A percentile compares a stretch with the other conserved stretches of the same genome.
These are phyloP conservation scores for Lissocephala sabroskyi DNA, from an alignment of 2,888 invertebrate genomes.

Conservation along the genomic window DNA sequence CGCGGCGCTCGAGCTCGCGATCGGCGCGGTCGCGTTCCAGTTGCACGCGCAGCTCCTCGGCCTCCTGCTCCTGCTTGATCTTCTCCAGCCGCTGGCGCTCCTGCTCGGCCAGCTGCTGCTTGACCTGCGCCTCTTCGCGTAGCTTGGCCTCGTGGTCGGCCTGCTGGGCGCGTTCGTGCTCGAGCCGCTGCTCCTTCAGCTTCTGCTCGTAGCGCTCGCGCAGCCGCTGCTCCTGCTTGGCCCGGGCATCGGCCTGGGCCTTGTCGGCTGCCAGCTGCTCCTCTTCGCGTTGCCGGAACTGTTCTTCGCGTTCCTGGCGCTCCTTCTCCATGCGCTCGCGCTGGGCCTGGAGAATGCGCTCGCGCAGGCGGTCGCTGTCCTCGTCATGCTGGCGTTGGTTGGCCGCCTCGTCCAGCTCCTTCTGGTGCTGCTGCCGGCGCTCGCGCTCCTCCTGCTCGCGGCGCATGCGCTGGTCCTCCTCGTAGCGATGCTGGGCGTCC, in stretches of 20 bases:
- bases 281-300: slow-evolving; percentile 39
- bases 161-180: slow-evolving; percentile 54
- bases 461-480: background rate
- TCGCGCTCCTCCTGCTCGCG: slow-evolving; percentile 24
- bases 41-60: slow-evolving; percentile 61
- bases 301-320: slow-evolving; percentile 35
- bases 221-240: slow-evolving; percentile 51
- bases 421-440: slow-evolving; percentile 20
- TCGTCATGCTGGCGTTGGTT: slow-evolving; percentile 43
- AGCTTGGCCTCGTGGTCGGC: slow-evolving; percentile 61
- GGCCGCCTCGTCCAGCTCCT: slow-evolving; percentile 39
- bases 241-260: slow-evolving; percentile 43
- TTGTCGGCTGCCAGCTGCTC: slow-evolving; percentile 51
- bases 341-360: slow-evolving; percentile 45
- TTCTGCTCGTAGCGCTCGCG: slow-evolving; percentile 56
- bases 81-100: slow-evolving; percentile 57
- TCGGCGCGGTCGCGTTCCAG: slow-evolving; percentile 53
- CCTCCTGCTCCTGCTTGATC: slow-evolving; percentile 56
- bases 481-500: slow-evolving; percentile 8
- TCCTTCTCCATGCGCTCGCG: slow-evolving; percentile 48
- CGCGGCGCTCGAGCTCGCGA: slow-evolving; percentile 55
- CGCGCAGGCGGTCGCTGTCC: slow-evolving; percentile 42
- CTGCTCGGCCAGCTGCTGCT: slow-evolving; percentile 48
- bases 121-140: slow-evolving; percentile 50
- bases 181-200: slow-evolving; percentile 48